Conservation (phyloP, 1,140 invertebrate genomes). For the Platorchestia sp. region DNA sequence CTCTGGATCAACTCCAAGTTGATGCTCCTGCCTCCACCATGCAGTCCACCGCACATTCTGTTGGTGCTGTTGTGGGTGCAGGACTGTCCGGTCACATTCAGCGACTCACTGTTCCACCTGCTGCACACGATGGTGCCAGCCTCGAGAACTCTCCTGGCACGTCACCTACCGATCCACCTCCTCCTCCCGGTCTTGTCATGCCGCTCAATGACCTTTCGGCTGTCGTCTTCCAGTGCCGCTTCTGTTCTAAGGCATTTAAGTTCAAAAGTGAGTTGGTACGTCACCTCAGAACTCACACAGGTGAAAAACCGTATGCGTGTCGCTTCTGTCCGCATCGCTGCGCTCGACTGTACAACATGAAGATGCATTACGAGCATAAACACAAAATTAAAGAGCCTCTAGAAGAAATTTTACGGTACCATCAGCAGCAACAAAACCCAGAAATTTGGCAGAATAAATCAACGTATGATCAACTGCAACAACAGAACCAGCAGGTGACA, state of each 20-base stretch:
- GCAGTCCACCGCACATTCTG: conserved; percentile 52
- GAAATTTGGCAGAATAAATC: conserved; percentile 10
- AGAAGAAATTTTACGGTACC: conserved; percentile 33
- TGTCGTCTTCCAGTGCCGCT: conserved; percentile 61
- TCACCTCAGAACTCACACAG: conserved; percentile 69
- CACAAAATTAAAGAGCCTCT: conserved; percentile 55
- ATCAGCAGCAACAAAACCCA: conserved; percentile 32
- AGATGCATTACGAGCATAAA: conserved; percentile 63
- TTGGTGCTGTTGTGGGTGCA: conserved; percentile 54
- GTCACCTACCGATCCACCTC: conserved; percentile 61
- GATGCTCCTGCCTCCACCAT: conserved; percentile 6
- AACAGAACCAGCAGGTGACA: neutral
- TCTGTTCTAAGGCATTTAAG: conserved; percentile 63
- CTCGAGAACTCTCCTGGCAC: conserved; percentile 59
- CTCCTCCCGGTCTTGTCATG: conserved; percentile 35
- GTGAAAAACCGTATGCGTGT: conserved; percentile 72
- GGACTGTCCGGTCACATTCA: conserved; percentile 58
- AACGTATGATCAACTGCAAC: neutral
- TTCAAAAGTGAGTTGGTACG: conserved; percentile 63
- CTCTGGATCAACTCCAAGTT: conserved; percentile 44
- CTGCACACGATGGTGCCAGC: neutral
- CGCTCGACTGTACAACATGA: conserved; percentile 62
- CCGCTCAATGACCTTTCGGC: conserved; percentile 37
- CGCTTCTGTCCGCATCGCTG: conserved; percentile 71
- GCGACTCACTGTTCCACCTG: conserved; percentile 57